Conservation (phyloP, 2,797 vertebrate genomes). For the Sebastes wilsoni region DNA sequence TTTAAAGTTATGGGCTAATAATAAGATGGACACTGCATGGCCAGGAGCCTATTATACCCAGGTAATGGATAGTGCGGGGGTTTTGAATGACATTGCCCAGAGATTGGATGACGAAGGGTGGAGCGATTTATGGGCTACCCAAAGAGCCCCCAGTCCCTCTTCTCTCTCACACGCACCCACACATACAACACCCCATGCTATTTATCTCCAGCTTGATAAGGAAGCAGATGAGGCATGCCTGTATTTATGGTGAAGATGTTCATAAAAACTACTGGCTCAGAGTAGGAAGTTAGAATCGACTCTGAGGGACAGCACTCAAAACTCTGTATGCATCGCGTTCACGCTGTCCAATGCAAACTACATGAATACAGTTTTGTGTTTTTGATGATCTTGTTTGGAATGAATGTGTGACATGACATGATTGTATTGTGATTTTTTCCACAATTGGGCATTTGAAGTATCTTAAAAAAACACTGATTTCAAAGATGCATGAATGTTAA, state of each 20-base stretch:
- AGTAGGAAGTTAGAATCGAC: slow-evolving; percentile 53
- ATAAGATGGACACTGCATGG: slow-evolving; percentile 84
- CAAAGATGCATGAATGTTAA: not conserved
- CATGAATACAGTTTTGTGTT: not conserved
- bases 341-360: not conserved
- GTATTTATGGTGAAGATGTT: slow-evolving; percentile 80
- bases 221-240: slow-evolving; percentile 76
- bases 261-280: slow-evolving; percentile 75
- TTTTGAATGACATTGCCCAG: slow-evolving; percentile 86
- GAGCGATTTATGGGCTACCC: slow-evolving; percentile 81
- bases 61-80: slow-evolving; percentile 83
- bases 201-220: slow-evolving; percentile 83
- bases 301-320: slow-evolving; percentile 17
- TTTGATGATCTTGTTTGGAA: not conserved
- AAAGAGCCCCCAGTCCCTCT: slow-evolving; percentile 55
- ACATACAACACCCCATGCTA: slow-evolving; percentile 48
- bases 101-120: slow-evolving; percentile 85
- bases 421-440: not conserved
- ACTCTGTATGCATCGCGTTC: not conserved
- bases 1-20: slow-evolving; percentile 86
- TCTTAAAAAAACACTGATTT: not conserved
- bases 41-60: slow-evolving; percentile 82
- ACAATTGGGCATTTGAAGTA: not conserved
- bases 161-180: not conserved
- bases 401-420: not conserved